phyloP scores from a whole-genome alignment of 2,113 vertebrate species.

The Gracilinanus agilis region DNA sequence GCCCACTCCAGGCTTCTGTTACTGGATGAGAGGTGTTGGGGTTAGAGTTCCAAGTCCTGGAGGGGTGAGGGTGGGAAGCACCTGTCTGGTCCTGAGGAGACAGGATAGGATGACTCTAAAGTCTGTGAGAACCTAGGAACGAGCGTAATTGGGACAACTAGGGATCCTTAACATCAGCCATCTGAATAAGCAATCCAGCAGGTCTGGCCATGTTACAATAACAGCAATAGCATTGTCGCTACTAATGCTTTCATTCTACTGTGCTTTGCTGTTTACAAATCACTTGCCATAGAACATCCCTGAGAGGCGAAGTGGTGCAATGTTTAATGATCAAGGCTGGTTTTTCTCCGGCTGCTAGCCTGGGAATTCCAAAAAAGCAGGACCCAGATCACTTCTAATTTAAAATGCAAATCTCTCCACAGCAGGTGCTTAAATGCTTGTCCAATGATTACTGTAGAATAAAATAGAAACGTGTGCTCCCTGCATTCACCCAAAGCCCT shows the following conservation, averaged over 20 bases:
- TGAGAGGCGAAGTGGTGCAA: too few species aligned
- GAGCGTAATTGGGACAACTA: background rate
- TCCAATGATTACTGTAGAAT: too few species aligned
- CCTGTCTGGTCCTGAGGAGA: background rate
- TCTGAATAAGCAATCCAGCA: background rate
- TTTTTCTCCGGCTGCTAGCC: too few species aligned
- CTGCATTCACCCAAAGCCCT: too few species aligned
- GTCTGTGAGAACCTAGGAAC: background rate
- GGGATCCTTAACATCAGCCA: background rate
- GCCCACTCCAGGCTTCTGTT: background rate
- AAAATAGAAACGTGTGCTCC: too few species aligned
- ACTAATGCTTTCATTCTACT: background rate
- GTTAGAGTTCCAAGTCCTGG: background rate
- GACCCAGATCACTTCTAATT: background rate
- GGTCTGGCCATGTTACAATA: too few species aligned
- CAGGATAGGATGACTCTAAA: background rate
- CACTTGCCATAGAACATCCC: background rate
- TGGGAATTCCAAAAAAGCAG: background rate
- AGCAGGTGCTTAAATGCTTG: too few species aligned
- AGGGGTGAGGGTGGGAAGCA: background rate
- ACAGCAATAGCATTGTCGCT: background rate
- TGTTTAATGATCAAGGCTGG: too few species aligned
- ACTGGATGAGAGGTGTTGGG: background rate
- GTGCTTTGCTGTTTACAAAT: background rate
- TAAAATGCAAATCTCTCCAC: too few species aligned